phyloP scores from a whole-genome alignment of 2,113 vertebrate species.

The Corythaeola cristata region DNA sequence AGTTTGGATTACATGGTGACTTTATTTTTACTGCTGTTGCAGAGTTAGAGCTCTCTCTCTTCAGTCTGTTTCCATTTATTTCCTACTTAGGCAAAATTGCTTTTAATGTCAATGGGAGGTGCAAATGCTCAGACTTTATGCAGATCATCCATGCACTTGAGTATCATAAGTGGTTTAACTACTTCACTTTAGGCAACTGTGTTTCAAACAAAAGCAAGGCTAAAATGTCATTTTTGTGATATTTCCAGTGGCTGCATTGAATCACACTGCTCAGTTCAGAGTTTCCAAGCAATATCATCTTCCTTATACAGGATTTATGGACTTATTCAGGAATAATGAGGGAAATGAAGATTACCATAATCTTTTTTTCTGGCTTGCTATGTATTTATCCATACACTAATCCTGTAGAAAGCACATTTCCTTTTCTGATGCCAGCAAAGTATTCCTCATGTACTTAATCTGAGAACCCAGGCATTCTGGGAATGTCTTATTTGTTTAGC shows the following conservation, averaged over 20 bases:
- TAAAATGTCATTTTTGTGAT: neutral
- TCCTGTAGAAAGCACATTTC: neutral
- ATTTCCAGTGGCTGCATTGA: neutral
- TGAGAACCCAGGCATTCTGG: neutral
- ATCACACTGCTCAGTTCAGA: neutral
- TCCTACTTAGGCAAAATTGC: neutral
- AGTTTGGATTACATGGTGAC: neutral
- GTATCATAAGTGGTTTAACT: neutral
- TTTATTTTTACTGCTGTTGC: neutral
- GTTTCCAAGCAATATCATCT: neutral
- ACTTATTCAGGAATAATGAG: neutral
- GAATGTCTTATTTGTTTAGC: slow-evolving; percentile 31
- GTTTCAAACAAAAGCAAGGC: neutral
- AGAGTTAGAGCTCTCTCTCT: neutral
- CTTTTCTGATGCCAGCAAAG: neutral
- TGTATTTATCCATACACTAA: neutral
- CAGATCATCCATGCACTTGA: neutral
- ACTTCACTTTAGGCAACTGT: neutral
- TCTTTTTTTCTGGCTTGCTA: neutral
- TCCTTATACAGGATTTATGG: neutral
- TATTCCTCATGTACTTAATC: neutral
- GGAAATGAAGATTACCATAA: neutral
- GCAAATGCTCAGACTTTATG: neutral
- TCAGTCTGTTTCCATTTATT: neutral
- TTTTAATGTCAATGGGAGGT: neutral